Evolutionary conservation across 2,888 invertebrate genomes (phyloP), one percentile per base, ranked within the genome.

Genomic region (Punctoribates punctum): DNA sequence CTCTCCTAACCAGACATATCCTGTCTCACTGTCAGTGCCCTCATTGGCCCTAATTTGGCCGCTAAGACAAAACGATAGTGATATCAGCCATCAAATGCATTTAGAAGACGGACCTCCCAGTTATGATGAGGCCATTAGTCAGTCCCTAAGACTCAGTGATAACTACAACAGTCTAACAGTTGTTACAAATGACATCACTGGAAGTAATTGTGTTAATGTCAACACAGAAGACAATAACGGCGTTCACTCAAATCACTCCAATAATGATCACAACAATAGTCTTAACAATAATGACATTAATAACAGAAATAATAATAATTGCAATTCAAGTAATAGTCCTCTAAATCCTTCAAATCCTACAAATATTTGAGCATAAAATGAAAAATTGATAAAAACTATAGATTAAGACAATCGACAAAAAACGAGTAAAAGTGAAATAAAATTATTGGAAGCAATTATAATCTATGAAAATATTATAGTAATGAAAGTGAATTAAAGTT

Each of bases 81-180:
- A 65, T 27, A 34, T 34, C 1, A 65, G n/a, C n/a, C 51, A 65
- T 65, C 65, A 65, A 8, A 29, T 34, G 8, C 25, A 65, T 8
- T 34, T 34, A 17, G 65, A 65, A 15, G 65, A 65, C 65, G 65
- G 65, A 8, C 65, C 65, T 27, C 65, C 65, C 65, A 65, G 65
- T 65, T 65, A 65, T 65, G 65, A 65, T 34, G 65, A 65, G 65
- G 65, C 65, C 34, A 34, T 65, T n/a, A 34, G 65, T 65, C 65
- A 65, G 25, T 15, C 65, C 4, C 27, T 65, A 3, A 65, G 65
- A 29, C 29, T 8, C 17, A 65, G 65, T 65, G 65, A 34, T 65
- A 17, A 34, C 5, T 34, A 29, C 65, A 65, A 65, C 9, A 65
- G 34, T 34, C n/a, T 34, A 34, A 65, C 65, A n/a, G 34, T 65